Conservation (phyloP, 2,888 invertebrate genomes). For the Scelioninae gen. 1 region DNA sequence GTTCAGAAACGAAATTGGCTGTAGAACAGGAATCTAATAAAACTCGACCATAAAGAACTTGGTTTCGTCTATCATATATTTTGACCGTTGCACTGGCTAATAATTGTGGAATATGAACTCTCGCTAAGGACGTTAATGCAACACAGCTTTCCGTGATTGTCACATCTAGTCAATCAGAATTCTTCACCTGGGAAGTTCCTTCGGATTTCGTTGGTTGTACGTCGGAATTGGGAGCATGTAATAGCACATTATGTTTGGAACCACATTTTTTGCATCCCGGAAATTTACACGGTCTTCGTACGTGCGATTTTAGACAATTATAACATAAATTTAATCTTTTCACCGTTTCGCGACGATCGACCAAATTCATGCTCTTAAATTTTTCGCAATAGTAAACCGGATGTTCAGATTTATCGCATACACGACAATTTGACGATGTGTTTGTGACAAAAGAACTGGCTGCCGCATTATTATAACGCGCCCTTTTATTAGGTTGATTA, state of each 20-base stretch:
- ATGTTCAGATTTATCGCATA: background rate
- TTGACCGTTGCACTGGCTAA: too few relatives aligned
- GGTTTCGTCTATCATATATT: background rate
- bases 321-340: background rate
- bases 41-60: background rate
- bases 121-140: too few relatives aligned
- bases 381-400: background rate
- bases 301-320: background rate
- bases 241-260: background rate
- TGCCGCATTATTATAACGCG: background rate
- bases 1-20: conserved; percentile 4
- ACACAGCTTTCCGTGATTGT: too few relatives aligned
- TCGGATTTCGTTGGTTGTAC: background rate
- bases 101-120: background rate
- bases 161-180: background rate
- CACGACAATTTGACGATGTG: background rate
- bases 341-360: background rate
- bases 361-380: background rate
- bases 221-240: background rate
- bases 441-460: background rate
- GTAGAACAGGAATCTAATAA: conserved; percentile 27
- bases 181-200: background rate
- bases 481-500: background rate
- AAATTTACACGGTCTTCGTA: background rate
- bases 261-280: background rate